Base-by-base conservation (phyloP, 2,888 invertebrate species). In the Tupiocoris notatus region DNA sequence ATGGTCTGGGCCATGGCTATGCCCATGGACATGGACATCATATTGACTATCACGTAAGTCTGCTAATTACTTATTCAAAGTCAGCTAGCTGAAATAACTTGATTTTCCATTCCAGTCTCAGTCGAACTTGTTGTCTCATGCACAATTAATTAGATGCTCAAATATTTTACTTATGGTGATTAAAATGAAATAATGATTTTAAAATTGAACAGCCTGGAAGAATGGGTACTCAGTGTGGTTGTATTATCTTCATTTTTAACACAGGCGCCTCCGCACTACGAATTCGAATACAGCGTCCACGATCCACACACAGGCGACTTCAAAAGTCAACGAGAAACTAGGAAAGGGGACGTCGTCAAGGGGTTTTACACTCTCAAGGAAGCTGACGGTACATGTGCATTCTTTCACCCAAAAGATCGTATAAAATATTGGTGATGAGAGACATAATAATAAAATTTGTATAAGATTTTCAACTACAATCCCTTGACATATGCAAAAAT, bases 201-300 rank as follows among this genome's bases (percentile, higher is more conserved):
- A 21, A 17, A 6, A 64, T 64, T 18, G 20, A 1, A 3, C 20
- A n/a, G 17, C 20, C 9, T 57, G 17, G 56, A 9, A 20, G 16
- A 18, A 17, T 67, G n/a, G 24, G 17, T 1, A 63, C 18, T 16
- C 6, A n/a, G n/a, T n/a, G n/a, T n/a, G n/a, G n/a, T n/a, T n/a
- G n/a, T 64, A 7, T 67, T 58, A 21, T n/a, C n/a, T n/a, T n/a
- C n/a, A n/a, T n/a, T n/a, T n/a, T 83, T 83, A 64, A n/a, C n/a
- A n/a, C 80, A 84, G 84, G 83, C 83, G 54, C 83, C 82, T 78
- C 83, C 85, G 22, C 84, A 84, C 77, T 85, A 85, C 81, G 84
- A 84, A 77, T 85, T 83, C 82, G 85, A 84, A 79, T 85, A 85
- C 80, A 83, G 83, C 66, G 85, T 85, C 23, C 83, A 85, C 79